These are phyloP conservation scores for Drosophila mojavensis DNA, from an alignment of 1,140 invertebrate genomes.

Conservation along the genomic window DNA sequence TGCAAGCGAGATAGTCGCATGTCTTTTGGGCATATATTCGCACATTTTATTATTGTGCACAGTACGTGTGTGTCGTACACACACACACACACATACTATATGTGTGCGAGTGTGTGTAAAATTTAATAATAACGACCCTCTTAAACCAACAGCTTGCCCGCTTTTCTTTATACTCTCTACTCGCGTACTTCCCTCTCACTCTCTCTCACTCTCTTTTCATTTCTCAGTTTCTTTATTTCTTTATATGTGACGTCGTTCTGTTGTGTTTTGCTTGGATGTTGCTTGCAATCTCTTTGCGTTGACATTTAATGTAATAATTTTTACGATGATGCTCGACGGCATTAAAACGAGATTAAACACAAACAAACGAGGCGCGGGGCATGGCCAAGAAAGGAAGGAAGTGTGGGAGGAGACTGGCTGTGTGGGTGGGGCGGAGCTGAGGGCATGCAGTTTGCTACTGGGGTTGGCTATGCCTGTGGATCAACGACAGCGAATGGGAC, in stretches of 20 bases:
- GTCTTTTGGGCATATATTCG: conserved; percentile 68
- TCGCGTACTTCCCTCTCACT: conserved; percentile 26
- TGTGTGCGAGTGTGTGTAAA: conserved; percentile 63
- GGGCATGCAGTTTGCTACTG: too few relatives aligned
- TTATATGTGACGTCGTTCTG: conserved; percentile 13
- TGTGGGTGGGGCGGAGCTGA: too few relatives aligned
- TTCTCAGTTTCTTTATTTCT: conserved; percentile 11
- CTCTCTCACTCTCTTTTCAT: conserved; percentile 4
- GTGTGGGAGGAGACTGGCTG: not conserved
- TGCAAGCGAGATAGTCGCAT: conserved; percentile 33
- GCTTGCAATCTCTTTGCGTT: conserved; percentile 57
- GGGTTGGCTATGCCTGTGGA: not conserved
- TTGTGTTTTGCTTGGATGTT: conserved; percentile 37
- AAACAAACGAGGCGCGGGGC: conserved; percentile 62
- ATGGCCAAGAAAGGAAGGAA: not conserved
- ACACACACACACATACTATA: not conserved
- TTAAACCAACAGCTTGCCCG: conserved; percentile 62
- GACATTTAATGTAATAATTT: conserved; percentile 82
- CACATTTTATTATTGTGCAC: conserved; percentile 68
- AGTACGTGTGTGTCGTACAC: conserved; percentile 8
- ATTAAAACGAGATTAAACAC: conserved; percentile 81
- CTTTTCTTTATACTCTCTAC: conserved; percentile 47
- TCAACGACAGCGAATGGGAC: conserved; percentile 11
- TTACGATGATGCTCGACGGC: conserved; percentile 80
- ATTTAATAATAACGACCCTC: conserved; percentile 81